Conservation (phyloP, 2,797 vertebrate species). For the Sphenopsis melanotis region DNA sequence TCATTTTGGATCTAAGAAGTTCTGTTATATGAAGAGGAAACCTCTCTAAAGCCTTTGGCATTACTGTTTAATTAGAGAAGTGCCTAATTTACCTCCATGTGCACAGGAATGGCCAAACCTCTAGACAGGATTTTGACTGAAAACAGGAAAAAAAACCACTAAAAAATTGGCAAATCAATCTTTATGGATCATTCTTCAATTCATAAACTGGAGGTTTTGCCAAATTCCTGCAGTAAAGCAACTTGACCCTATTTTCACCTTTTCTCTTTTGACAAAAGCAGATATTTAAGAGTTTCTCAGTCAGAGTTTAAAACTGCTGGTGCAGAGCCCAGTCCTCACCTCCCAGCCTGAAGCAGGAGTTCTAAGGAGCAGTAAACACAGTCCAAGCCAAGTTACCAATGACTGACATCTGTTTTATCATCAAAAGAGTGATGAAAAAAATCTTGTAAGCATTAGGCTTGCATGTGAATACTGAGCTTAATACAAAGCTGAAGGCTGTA, state of each 20-base stretch:
- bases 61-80: not conserved
- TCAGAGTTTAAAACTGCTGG: not conserved
- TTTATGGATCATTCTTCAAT: not conserved
- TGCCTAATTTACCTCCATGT: not conserved
- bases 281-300: not conserved
- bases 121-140: not conserved
- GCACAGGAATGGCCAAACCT: not conserved
- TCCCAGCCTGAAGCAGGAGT: not conserved
- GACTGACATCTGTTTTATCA: not conserved
- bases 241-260: not conserved
- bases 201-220: not conserved
- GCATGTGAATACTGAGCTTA: not conserved
- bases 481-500: not conserved
- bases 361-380: not conserved
- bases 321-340: not conserved
- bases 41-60: not conserved
- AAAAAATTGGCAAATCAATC: not conserved
- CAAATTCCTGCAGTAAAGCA: not conserved
- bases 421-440: not conserved
- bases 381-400: not conserved
- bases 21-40: not conserved
- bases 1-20: not conserved
- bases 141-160: not conserved
- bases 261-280: not conserved
- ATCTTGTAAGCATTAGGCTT: not conserved